These are phyloP conservation scores for Tinamus major DNA, from an alignment of 2,797 vertebrate species.

Conservation along the genomic window DNA sequence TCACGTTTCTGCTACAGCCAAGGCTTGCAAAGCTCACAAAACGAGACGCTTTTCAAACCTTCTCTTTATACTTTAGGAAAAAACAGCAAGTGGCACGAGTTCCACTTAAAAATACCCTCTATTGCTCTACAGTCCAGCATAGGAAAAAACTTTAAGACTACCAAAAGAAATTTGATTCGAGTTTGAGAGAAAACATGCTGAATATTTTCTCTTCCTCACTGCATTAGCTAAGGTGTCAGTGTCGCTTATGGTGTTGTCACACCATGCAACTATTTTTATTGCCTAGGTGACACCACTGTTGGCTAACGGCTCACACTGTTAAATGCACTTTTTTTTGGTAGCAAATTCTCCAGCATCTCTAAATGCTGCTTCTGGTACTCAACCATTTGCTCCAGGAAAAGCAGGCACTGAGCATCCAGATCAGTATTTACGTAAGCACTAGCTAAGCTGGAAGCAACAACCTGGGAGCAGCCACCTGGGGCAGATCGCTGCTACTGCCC, in stretches of 20 bases:
- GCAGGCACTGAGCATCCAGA: not conserved
- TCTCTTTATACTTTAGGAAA: conserved; percentile 2
- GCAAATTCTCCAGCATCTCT: not conserved
- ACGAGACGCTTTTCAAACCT: conserved; percentile 16
- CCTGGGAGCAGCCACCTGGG: not conserved
- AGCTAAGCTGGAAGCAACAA: not conserved
- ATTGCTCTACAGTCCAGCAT: not conserved
- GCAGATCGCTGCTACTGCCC: not conserved
- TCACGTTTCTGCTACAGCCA: not conserved
- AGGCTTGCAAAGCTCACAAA: not conserved
- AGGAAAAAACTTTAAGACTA: not conserved
- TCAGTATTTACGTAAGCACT: not conserved
- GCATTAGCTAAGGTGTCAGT: not conserved
- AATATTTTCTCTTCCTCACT: not conserved
- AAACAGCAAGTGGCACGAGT: not conserved
- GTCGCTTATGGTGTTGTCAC: not conserved
- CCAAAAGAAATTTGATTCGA: not conserved
- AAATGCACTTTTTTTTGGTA: not conserved
- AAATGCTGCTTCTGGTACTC: not conserved
- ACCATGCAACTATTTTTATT: not conserved
- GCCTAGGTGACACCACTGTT: not conserved
- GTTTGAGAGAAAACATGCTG: not conserved
- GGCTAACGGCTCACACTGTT: not conserved
- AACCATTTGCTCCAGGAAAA: not conserved
- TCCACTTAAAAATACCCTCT: not conserved